Conservation (phyloP, 2,888 invertebrate genomes). For the Argynnis bischoffii region DNA sequence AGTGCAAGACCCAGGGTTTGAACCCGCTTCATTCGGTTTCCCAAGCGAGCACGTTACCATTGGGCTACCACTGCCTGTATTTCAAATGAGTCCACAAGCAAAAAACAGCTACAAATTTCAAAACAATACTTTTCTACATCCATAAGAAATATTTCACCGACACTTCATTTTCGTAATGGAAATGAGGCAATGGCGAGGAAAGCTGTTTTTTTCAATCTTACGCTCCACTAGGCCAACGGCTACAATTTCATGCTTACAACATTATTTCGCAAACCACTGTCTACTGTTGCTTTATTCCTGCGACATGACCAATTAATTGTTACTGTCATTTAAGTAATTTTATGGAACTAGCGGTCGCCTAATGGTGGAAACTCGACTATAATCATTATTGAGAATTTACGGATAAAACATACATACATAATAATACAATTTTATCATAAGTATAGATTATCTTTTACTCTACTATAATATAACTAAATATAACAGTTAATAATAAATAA, state of each 20-base stretch:
- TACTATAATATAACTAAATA: too few relatives aligned
- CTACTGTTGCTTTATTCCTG: constrained; percentile 51
- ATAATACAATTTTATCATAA: too few relatives aligned
- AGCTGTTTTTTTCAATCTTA: constrained; percentile 76
- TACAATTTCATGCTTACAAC: constrained; percentile 77
- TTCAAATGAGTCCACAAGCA: neutral
- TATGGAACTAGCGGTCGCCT: too few relatives aligned
- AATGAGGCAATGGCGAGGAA: constrained; percentile 70
- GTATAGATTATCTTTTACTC: too few relatives aligned
- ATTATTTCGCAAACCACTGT: constrained; percentile 67
- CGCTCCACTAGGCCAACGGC: constrained; percentile 74
- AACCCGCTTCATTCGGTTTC: too few relatives aligned
- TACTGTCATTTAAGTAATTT: constrained; percentile 37
- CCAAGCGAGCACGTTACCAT: too few relatives aligned
- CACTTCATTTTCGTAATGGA: constrained; percentile 63
- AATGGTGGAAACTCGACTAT: too few relatives aligned
- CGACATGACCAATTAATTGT: constrained; percentile 46
- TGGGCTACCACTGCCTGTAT: neutral
- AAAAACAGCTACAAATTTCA: neutral
- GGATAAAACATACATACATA: too few relatives aligned
- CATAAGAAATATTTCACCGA: constrained; percentile 17
- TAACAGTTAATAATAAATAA: too few relatives aligned
- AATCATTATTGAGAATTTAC: too few relatives aligned
- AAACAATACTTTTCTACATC: neutral
- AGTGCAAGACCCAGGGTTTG: too few relatives aligned